Base-by-base conservation (phyloP, 2,888 invertebrate species). In the Athrips mouffetella region DNA sequence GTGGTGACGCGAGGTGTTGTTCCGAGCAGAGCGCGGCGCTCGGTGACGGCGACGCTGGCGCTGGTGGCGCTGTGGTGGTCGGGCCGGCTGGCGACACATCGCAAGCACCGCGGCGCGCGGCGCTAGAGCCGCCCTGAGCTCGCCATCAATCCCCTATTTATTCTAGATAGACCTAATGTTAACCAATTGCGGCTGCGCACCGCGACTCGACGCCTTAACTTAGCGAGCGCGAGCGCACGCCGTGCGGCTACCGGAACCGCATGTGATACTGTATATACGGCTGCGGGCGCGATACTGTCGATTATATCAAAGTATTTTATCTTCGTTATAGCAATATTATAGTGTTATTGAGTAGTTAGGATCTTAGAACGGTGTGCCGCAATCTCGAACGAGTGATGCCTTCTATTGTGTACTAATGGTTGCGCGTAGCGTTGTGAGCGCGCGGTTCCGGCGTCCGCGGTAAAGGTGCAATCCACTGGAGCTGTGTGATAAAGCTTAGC, bases 61-160 rank as follows among this genome's bases (percentile, higher is more conserved):
- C 69, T 44, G 44, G 13, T 31, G 44, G 31, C 21, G 44, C 31
- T 44, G 44, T 44, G 37, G 37, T 25, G 25, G 41, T 7, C 13
- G 57, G 55, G 45, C 59, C 31, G 49, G 41, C 63, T 60, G 59
- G 54, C 45, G 54, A 59, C 78, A 70, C 89, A 88, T 77, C 87
- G 89, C 84, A 88, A 89, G 82, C 89, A 89, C 73, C 89, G 89
- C 81, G 89, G 89, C 82, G 88, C 86, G 77, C 86, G 89, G 86
- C 86, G 76, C 78, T 86, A 83, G 86, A 88, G 73, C 89, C 89
- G 69, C 88, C 87, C 79, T 87, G 87, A 87, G 73, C 66, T 55
- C 35, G 44, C 37, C 39, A 53, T 31, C 58, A 51, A 56, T 60
- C 65, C 67, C 65, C 65, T 82, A 84, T 83, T 84, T 81, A 84